A percentile compares a stretch with the other conserved stretches of the same genome.
These are phyloP conservation scores for Drosophila elegans DNA, from an alignment of 1,140 invertebrate genomes.

Conservation along the genomic window DNA sequence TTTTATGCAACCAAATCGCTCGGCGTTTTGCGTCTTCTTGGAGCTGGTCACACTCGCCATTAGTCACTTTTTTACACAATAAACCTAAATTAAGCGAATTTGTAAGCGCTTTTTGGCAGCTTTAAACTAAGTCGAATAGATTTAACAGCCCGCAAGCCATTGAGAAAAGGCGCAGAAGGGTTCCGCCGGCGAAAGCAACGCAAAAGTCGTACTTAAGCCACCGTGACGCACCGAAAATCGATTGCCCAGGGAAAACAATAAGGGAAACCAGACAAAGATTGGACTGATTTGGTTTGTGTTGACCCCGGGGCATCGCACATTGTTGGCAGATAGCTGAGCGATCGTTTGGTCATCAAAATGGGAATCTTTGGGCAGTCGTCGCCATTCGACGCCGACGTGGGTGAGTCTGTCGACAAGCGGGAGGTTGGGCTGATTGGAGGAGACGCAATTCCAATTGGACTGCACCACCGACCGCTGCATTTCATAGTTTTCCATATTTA, in stretches of 20 bases:
- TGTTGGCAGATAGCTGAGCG: slow-evolving; percentile 45
- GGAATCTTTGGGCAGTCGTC: slow-evolving; percentile 89
- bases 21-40: slow-evolving; percentile 5
- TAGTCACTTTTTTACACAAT: slow-evolving; percentile 75
- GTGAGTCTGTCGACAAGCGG: slow-evolving; percentile 85
- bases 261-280: slow-evolving; percentile 31
- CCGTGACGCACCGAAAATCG: slow-evolving; percentile 65
- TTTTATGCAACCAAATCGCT: neutral
- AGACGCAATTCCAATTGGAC: slow-evolving; percentile 11
- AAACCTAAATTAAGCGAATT: slow-evolving; percentile 54
- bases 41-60: slow-evolving; percentile 46
- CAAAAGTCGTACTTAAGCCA: neutral
- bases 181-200: neutral
- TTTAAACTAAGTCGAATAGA: slow-evolving; percentile 10
- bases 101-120: slow-evolving; percentile 11
- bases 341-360: slow-evolving; percentile 84
- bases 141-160: neutral
- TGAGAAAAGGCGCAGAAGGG: neutral
- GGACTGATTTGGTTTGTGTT: slow-evolving; percentile 8
- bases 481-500: slow-evolving; percentile 15
- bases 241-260: slow-evolving; percentile 51
- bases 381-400: slow-evolving; percentile 90
- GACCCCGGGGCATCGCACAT: slow-evolving; percentile 24
- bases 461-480: slow-evolving; percentile 1
- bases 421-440: neutral